Evolutionary conservation across 2,888 invertebrate genomes (phyloP), one percentile per base, ranked within the genome.

Genomic region (Watsonalla cultraria): DNA sequence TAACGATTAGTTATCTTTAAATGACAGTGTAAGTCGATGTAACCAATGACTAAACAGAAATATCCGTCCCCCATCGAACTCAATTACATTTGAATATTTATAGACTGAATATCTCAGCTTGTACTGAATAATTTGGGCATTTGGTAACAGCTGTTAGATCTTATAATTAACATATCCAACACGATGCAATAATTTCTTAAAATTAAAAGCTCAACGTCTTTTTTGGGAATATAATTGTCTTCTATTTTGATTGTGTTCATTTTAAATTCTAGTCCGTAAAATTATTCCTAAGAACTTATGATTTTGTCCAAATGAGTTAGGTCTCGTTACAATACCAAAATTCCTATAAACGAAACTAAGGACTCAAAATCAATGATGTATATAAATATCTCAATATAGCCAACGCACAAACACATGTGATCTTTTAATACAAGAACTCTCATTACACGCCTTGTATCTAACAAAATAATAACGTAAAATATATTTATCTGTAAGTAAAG

Each of bases 401-500:
- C 71, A 37, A 80, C 84, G 86, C 86, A 86, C 86, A 86, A 85
- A 73, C 52, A 54, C 56, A 72, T 82, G 82, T 84, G 81, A 84
- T 84, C 61, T 66, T 65, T 59, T 59, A 66, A 76, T 64, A 69
- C 70, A 74, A 69, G 66, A 67, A 63, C 64, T 65, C 65, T 65
- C 61, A 69, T 70, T 33, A 70, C 68, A 81, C 74, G 80, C 80
- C 80, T 82, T 80, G 71, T 64, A 67, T 64, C 62, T 60, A 61
- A 58, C 53, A 65, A 66, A 66, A 62, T 64, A 62, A 60, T 66
- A 68, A 70, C 73, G 62, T 76, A 74, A 76, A 79, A 77, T 76
- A 71, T 71, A 73, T 60, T 66, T 74, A 71, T 69, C 62, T 66
- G 55, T 54, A 64, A 56, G 64, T 71, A 74, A 67, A 73, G 55